These are phyloP conservation scores for Artemia franciscana DNA, from an alignment of 1,140 invertebrate species.

Conservation along the genomic window DNA sequence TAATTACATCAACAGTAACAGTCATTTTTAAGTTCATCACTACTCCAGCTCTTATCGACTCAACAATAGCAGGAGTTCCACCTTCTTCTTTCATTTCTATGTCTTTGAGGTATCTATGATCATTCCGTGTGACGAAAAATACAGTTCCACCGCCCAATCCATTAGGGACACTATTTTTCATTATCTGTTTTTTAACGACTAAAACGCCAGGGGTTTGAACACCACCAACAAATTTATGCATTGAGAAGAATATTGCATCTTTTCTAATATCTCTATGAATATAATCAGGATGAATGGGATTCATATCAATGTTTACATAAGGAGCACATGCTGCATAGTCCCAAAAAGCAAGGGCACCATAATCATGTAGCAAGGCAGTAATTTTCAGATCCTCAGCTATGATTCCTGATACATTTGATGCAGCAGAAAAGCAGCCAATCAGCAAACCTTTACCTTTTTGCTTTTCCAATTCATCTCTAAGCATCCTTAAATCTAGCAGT, in stretches of 20 bases:
- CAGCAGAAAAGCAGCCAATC: conserved; percentile 65
- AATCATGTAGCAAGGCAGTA: conserved; percentile 52
- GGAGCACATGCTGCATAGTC: conserved; percentile 73
- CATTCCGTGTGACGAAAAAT: conserved; percentile 30
- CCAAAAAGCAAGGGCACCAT: conserved; percentile 63
- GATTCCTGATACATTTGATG: conserved; percentile 72
- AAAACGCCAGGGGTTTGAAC: conserved; percentile 58
- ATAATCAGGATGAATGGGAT: conserved; percentile 32
- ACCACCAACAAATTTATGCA: conserved; percentile 75
- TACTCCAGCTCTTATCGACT: conserved; percentile 57
- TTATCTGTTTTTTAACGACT: conserved; percentile 37
- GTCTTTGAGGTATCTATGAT: conserved; percentile 32
- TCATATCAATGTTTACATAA: conserved; percentile 60
- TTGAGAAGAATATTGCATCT: conserved; percentile 72
- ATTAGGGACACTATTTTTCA: conserved; percentile 28
- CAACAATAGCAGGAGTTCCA: conserved; percentile 56
- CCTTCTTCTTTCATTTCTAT: conserved; percentile 52
- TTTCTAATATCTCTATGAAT: conserved; percentile 23
- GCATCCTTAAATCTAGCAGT: conserved; percentile 45
- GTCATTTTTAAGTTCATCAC: conserved; percentile 65
- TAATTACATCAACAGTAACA: conserved; percentile 43
- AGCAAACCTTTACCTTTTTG: conserved; percentile 19
- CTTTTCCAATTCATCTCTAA: conserved; percentile 41
- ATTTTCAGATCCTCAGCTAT: conserved; percentile 57
- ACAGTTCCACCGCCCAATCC: conserved; percentile 35